phyloP scores from a whole-genome alignment of 2,797 vertebrate species.

The Margarornis squamiger region DNA sequence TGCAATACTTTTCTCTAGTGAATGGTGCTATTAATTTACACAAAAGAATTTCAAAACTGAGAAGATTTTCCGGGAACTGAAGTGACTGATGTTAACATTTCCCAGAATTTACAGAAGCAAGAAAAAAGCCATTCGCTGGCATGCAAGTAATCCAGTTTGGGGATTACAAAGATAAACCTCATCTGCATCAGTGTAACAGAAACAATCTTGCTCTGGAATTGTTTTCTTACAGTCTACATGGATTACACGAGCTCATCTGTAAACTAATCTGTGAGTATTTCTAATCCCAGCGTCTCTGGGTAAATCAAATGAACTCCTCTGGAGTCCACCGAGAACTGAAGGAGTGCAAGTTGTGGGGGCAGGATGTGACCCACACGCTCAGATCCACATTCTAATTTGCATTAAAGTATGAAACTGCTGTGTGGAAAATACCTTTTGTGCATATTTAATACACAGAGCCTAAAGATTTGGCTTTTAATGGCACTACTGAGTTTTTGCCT shows the following conservation, averaged over 20 bases:
- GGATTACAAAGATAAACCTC: conserved; percentile 13
- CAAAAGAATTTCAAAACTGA: conserved; percentile 7
- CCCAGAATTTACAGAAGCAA: not conserved
- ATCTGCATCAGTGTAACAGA: not conserved
- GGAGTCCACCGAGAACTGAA: not conserved
- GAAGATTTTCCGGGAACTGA: not conserved
- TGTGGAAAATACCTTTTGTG: not conserved
- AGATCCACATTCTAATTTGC: not conserved
- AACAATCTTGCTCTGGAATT: not conserved
- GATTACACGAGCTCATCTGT: not conserved
- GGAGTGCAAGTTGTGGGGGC: not conserved
- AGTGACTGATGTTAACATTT: conserved; percentile 16
- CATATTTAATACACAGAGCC: rapidly evolving
- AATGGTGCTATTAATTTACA: conserved; percentile 51
- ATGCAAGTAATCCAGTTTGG: not conserved
- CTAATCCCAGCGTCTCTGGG: not conserved
- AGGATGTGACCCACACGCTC: not conserved
- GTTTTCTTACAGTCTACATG: not conserved
- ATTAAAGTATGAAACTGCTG: no score
- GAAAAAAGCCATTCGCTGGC: not conserved
- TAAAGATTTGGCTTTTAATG: not conserved
- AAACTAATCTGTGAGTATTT: not conserved
- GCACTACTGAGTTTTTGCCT: not conserved
- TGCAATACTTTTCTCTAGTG: conserved; percentile 27
- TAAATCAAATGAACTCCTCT: not conserved